Evolutionary conservation across 2,113 vertebrate genomes (phyloP), one percentile per base, ranked within the genome.

Genomic region (Cebidichthys violaceus): DNA sequence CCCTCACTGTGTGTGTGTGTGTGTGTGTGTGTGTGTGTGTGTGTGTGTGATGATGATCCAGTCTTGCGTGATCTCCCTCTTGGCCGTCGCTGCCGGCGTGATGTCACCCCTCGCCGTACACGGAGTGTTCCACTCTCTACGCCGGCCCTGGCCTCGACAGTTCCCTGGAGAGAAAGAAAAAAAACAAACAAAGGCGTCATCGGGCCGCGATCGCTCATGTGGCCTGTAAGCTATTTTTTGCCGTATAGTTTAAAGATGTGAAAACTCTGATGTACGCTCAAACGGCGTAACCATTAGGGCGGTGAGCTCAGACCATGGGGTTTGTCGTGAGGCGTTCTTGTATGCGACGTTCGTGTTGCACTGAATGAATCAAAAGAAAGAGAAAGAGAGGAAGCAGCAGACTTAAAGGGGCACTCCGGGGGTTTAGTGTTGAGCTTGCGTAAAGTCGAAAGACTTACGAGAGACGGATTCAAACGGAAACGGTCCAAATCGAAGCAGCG

Each of bases 71-170:
- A 90, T 86, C 86, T 85, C 68, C 77, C 50, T 77, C 60, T 88
- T 90, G 91, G 90, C 86, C 62, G 82, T 65, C 39, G 60, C 70
- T 83, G 73, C 74, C 70, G 59, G 77, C 20, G 9, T 93, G 92
- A 94, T 92, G 93, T 93, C 92, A 92, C 86, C 70, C 67, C 67
- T 87, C 74, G 70, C 81, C 82, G 84, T 91, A 90, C 90, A 93
- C 85, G 84, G 84, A 86, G 88, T 84, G 86, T 85, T 73, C 86
- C 69, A 77, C 79, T 67, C 67, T 86, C 33, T 69, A 85, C 91
- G 88, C 86, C 91, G 85, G 88, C 86, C 85, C 86, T 88, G 84
- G 88, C 92, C 86, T 86, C 68, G 83, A 85, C 88, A 11, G 88
- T 83, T 87, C 68, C 75, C 62, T 85, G 89, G 86, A 18, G 18